Evolutionary conservation across 1,140 invertebrate species (phyloP), one percentile per base, ranked within the genome.

Genomic region (Polypedilum vanderplanki): DNA sequence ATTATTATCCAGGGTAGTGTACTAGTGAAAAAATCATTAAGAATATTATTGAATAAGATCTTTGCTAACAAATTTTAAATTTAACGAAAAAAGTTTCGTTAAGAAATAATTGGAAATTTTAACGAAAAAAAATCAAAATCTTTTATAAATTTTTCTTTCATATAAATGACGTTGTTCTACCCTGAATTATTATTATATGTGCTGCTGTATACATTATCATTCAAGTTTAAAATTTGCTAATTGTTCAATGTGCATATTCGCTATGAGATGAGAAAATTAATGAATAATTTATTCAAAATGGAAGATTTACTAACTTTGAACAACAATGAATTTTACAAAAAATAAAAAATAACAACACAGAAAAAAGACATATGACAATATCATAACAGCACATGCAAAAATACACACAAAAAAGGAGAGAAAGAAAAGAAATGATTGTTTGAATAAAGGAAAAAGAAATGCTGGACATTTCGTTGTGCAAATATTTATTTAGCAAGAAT

Each of bases 401-500:
- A 33, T 33, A 33, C 5, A 57, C 46, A 57, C 46, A 57, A 57
- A n/a, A 57, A 57, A 57, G 12, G 3, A 57, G 1, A 5, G 46
- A 57, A 17, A 70, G 17, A 70, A 18, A 18, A 70, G 18, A 70
- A 70, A 70, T 18, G 5, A 18, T 70, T 70, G 20, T 70, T 70
- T 70, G 65, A 70, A 70, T 70, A 70, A 70, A 70, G 18, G 20
- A 70, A 70, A 70, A 70, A 22, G 20, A 70, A 70, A 18, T 70
- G 65, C 65, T 70, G 65, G 65, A 70, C 65, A 70, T 70, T 70
- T 70, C 20, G 65, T 70, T 70, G 65, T 70, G 65, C 65, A 70
- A 70, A 70, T 70, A 70, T 70, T 70, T 70, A 70, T 70, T 70
- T 70, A 20, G 65, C 17, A 70, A 70, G 65, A 70, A 70, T 70